phyloP scores from a whole-genome alignment of 1,140 invertebrate genomes.

The Chironomus tepperi region DNA sequence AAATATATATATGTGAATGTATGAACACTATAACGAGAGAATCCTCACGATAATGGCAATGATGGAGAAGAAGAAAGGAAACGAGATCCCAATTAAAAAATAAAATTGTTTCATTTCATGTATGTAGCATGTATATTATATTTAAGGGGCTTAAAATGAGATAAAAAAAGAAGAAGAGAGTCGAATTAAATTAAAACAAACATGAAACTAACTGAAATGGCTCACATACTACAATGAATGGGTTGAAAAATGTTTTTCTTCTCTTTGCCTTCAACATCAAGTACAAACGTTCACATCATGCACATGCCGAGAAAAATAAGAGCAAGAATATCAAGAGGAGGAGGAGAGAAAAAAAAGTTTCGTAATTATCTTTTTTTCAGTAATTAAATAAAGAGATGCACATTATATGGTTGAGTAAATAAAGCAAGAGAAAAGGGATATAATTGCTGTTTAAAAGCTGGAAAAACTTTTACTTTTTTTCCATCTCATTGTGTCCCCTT shows the following conservation, averaged over 20 bases:
- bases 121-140: not conserved
- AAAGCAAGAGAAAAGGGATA: not conserved
- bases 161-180: not conserved
- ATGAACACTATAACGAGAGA: not conserved
- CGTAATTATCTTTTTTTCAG: not conserved
- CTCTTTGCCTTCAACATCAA: not conserved
- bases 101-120: not conserved
- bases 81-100: not conserved
- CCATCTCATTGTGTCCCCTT: not conserved
- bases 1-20: not conserved
- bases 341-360: not conserved
- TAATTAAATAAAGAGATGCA: constrained; percentile 24
- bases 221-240: not conserved
- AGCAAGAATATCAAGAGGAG: not conserved
- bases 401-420: constrained; percentile 23
- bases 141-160: not conserved
- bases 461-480: constrained; percentile 15
- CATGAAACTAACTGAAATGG: not conserved
- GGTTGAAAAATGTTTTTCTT: not conserved
- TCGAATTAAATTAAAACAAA: constrained; percentile 22
- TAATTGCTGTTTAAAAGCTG: constrained; percentile 23
- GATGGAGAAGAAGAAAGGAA: not conserved
- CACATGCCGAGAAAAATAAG: not conserved
- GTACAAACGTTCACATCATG: not conserved
- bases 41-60: not conserved